Base-by-base conservation (phyloP, 2,113 vertebrate species). In the Rhea americana region DNA sequence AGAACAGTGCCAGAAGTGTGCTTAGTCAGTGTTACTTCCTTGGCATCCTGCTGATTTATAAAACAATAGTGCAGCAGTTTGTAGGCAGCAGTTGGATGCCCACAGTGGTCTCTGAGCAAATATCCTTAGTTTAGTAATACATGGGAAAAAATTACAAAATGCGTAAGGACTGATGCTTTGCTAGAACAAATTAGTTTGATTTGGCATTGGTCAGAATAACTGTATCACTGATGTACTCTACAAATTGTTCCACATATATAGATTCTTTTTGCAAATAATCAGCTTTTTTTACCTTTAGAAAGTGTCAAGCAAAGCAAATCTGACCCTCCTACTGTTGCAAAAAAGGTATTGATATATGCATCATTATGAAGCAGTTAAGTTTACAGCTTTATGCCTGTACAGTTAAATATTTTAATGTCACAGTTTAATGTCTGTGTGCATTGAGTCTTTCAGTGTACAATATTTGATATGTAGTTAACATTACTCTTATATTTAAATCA, bases 1-100 rank as follows among this genome's bases (percentile, higher is more conserved):
- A 24, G 25, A 72, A 5, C 35, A 61, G 35, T n/a, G 19, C 3
- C 26, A 78, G n/a, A 30, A 82, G 9, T 19, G 10, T 0, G 0
- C 15, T 67, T 63, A 50, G 10, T 30, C 13, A 2, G 7, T 2
- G 0, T 24, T 28, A 6, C 37, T 82, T 84, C 37, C 6, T 4
- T 39, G 41, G 16, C 18, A 14, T 48, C 35, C 26, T 72, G 59
- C 51, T 68, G 21, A 63, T 43, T 15, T 51, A 47, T 53, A 72
- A 63, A 39, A 45, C 59, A 51, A 45, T 17, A 81, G 13, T 17
- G 11, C 16, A 48, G 13, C 39, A 22, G 7, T 51, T 48, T 79
- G 14, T 21, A 28, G 21, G 35, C 43, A 75, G 0, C 53, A 75
- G 17, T 24, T 74, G 25, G 7, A 47, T 82, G 12, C 43, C 78